These are phyloP conservation scores for Tragelaphus scriptus DNA, from an alignment of 2,113 vertebrate genomes.

Conservation along the genomic window DNA sequence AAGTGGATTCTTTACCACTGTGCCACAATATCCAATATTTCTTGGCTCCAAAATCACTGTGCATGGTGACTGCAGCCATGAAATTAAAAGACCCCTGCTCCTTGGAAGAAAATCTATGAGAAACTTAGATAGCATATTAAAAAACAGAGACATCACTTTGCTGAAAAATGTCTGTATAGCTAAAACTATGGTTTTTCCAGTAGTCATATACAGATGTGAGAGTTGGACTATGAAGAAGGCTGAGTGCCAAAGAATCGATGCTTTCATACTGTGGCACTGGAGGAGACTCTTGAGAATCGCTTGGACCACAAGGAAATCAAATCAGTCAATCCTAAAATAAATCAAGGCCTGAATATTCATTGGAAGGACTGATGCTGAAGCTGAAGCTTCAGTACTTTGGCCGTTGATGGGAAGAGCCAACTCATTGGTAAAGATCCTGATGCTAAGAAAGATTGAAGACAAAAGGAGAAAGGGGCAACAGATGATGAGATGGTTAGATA, in stretches of 20 bases:
- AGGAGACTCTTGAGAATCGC: background rate
- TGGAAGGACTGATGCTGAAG: background rate
- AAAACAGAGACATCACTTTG: background rate
- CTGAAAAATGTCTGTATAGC: background rate
- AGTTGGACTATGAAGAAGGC: background rate
- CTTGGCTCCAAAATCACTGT: background rate
- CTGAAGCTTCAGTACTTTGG: background rate
- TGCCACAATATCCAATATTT: background rate
- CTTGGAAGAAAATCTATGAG: background rate
- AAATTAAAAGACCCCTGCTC: background rate
- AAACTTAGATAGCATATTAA: background rate
- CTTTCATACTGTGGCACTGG: background rate
- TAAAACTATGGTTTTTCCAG: background rate
- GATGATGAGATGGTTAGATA: background rate
- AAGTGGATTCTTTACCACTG: background rate
- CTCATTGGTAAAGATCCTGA: background rate
- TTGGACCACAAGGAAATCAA: background rate
- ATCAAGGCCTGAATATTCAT: background rate
- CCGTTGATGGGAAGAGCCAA: background rate
- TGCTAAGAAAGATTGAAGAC: background rate
- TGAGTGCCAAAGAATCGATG: background rate
- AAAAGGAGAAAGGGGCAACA: background rate
- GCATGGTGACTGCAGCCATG: background rate
- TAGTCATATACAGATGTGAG: background rate
- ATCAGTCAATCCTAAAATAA: background rate